Evolutionary conservation across 2,888 invertebrate species (phyloP).

Genomic region (Trichogramma dendrolimi): DNA sequence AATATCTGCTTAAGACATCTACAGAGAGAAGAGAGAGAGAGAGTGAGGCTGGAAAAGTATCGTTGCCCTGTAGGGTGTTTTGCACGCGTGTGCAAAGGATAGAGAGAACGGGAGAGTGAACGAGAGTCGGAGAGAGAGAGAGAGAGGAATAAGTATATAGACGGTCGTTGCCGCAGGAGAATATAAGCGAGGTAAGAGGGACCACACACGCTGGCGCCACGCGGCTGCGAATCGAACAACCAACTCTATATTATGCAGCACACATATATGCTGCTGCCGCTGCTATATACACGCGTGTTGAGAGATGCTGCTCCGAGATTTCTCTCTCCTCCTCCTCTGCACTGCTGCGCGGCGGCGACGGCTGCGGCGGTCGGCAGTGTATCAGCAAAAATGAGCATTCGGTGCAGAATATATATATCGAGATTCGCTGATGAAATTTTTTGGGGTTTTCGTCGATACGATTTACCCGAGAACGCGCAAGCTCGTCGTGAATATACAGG

Average conservation of each 20-base stretch:
- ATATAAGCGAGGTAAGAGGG: not conserved
- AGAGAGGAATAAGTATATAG: no score
- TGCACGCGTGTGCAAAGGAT: not conserved
- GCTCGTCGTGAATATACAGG: no score
- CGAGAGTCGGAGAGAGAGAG: not conserved
- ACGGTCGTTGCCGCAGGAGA: no score
- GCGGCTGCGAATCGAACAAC: slow-evolving; percentile 4
- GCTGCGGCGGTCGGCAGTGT: no score
- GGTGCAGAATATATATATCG: no score
- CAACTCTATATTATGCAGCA: slow-evolving; percentile 9
- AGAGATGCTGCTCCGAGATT: slow-evolving; percentile 21
- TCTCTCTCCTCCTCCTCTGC: not conserved
- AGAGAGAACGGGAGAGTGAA: not conserved
- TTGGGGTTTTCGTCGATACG: no score
- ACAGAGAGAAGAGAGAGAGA: not conserved
- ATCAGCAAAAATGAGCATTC: no score
- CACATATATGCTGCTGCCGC: slow-evolving; percentile 1
- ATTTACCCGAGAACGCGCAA: no score
- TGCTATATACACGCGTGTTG: slow-evolving; percentile 1
- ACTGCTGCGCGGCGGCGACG: no score
- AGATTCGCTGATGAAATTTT: no score
- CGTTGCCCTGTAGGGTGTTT: not conserved
- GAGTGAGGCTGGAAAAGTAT: slow-evolving; percentile 15
- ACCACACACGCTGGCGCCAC: slow-evolving; percentile 28
- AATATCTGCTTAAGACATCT: slow-evolving; percentile 29